These are phyloP conservation scores for Halcyon chelicuti DNA, from an alignment of 2,797 vertebrate species.

Conservation along the genomic window DNA sequence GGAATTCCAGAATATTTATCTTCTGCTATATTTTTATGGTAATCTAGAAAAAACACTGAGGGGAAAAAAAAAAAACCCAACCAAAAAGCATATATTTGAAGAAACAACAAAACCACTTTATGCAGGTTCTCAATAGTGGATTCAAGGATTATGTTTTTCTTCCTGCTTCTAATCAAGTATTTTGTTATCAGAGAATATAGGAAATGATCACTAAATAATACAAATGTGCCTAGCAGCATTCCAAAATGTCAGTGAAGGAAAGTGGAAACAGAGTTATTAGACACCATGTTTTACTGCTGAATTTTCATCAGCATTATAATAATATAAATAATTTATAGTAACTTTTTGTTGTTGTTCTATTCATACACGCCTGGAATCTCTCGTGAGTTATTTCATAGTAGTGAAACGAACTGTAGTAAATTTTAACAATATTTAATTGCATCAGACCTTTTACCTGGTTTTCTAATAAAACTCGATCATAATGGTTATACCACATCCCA, in stretches of 20 bases:
- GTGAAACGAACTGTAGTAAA: neutral
- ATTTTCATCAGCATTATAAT: neutral
- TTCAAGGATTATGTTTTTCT: neutral
- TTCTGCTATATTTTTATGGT: neutral
- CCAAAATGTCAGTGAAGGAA: neutral
- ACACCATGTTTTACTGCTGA: neutral
- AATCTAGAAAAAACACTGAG: neutral
- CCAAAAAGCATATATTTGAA: accelerated
- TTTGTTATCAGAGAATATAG: neutral
- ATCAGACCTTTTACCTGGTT: neutral
- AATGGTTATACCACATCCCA: neutral
- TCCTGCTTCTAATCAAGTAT: neutral
- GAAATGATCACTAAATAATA: neutral
- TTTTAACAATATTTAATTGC: neutral
- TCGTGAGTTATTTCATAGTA: neutral
- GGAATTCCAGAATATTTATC: neutral
- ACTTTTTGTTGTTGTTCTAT: neutral
- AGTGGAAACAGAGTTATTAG: neutral
- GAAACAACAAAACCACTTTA: neutral
- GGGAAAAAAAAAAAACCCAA: neutral
- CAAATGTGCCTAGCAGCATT: neutral
- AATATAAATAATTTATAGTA: neutral
- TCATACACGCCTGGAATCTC: neutral
- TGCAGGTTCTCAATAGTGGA: neutral
- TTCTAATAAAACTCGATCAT: neutral